Percentiles rank a stretch among this genome's conserved stretches.
These are phyloP conservation scores for Catamblyrhynchus diadema DNA, from an alignment of 2,797 vertebrate species.

Conservation along the genomic window DNA sequence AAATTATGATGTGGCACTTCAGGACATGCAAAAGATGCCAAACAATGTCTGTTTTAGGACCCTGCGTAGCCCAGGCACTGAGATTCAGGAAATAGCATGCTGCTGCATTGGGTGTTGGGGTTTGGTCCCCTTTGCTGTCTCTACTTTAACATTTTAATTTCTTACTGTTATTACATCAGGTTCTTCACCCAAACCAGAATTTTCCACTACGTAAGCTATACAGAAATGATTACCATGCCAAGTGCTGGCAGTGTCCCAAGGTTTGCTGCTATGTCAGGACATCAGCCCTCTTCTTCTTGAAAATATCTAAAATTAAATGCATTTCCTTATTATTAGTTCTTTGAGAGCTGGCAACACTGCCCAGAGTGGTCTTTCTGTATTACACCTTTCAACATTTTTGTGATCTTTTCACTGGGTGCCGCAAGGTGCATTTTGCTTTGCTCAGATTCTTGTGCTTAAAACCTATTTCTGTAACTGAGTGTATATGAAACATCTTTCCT, in stretches of 20 bases:
- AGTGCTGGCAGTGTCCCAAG: neutral
- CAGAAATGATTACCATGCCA: neutral
- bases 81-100: neutral
- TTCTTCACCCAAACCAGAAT: neutral
- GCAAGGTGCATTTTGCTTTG: neutral
- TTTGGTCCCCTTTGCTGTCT: neutral
- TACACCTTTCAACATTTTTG: neutral
- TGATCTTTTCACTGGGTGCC: neutral
- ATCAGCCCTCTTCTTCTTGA: neutral
- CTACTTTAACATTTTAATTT: neutral
- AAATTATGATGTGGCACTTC: neutral
- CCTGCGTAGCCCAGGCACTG: neutral
- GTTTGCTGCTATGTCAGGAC: conserved; percentile 32
- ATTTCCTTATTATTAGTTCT: neutral
- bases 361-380: neutral
- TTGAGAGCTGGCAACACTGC: neutral
- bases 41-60: neutral
- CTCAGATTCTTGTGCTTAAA: neutral
- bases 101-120: neutral
- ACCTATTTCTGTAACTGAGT: neutral
- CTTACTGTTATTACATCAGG: neutral
- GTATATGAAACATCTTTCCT: neutral
- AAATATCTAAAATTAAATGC: neutral
- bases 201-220: neutral
- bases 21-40: neutral